phyloP scores from a whole-genome alignment of 1,140 invertebrate genomes.

The Druon quercuslanigerum region DNA sequence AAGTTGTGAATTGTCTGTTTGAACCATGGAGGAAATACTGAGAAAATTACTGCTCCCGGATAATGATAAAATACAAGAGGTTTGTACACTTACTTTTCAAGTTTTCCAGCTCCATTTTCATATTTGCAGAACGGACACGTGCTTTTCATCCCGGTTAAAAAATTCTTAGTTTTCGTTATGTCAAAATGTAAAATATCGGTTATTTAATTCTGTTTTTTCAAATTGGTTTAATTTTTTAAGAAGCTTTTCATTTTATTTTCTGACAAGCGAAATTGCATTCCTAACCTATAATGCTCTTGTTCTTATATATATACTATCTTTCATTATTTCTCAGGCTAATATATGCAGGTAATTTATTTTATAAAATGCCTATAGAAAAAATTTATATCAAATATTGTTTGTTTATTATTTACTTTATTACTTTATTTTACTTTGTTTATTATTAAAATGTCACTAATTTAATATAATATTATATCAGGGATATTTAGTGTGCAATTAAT shows the following conservation, averaged over 20 bases:
- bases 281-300: constrained; percentile 8
- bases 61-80: constrained; percentile 76
- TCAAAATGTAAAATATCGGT: neutral
- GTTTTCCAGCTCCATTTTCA: neutral
- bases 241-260: neutral
- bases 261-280: neutral
- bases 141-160: constrained; percentile 38
- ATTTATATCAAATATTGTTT: neutral
- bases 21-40: constrained; percentile 75
- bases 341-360: neutral
- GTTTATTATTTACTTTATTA: neutral
- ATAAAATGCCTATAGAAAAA: neutral
- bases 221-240: neutral
- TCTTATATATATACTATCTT: neutral
- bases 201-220: neutral
- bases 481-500: too few species aligned
- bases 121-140: constrained; percentile 49
- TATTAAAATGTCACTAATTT: neutral
- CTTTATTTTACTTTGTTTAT: too few species aligned
- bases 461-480: too few species aligned
- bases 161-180: neutral
- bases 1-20: neutral
- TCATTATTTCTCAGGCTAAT: too few species aligned
- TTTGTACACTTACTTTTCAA: constrained; percentile 55
- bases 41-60: constrained; percentile 75